Percentiles rank a stretch among this genome's conserved stretches.
These are phyloP conservation scores for Chrysopilus asiliformis DNA, from an alignment of 2,888 invertebrate genomes.

Conservation along the genomic window DNA sequence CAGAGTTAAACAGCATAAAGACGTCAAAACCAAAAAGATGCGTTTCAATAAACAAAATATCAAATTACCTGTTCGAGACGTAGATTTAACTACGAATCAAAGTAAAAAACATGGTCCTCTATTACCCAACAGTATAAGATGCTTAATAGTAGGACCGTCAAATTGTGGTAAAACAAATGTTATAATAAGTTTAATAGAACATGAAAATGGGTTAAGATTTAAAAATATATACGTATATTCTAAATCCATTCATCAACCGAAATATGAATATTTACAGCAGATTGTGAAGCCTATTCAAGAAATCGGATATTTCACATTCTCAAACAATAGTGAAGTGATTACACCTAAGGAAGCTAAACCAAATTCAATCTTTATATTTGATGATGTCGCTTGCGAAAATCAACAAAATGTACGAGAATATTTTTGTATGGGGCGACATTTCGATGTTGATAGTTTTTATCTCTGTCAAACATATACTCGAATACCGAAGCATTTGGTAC, in stretches of 20 bases:
- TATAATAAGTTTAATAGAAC: slow-evolving; percentile 22
- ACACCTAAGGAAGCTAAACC: slow-evolving; percentile 15
- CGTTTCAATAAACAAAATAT: too few relatives aligned
- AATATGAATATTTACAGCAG: slow-evolving; percentile 17
- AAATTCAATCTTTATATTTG: slow-evolving; percentile 29
- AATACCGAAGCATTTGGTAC: slow-evolving; percentile 26
- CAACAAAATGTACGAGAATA: slow-evolving; percentile 21
- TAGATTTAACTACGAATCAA: neutral
- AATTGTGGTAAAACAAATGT: slow-evolving; percentile 29
- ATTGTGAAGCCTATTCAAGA: slow-evolving; percentile 16
- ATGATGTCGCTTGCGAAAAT: slow-evolving; percentile 27
- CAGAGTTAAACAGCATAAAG: too few relatives aligned
- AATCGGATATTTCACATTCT: slow-evolving; percentile 9
- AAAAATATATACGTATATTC: slow-evolving; percentile 29
- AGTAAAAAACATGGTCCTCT: slow-evolving; percentile 18
- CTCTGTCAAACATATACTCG: slow-evolving; percentile 25
- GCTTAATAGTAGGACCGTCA: slow-evolving; percentile 24
- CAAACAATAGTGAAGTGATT: slow-evolving; percentile 10
- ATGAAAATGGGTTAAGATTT: slow-evolving; percentile 26
- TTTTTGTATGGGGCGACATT: slow-evolving; percentile 26
- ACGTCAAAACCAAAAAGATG: too few relatives aligned
- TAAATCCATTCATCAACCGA: slow-evolving; percentile 20
- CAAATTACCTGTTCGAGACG: too few relatives aligned
- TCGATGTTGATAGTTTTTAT: slow-evolving; percentile 25
- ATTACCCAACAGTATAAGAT: slow-evolving; percentile 19